Percentiles rank a stretch among this genome's conserved stretches.
Conservation (phyloP, 2,888 invertebrate species). For the Drosophila nigricruria region DNA sequence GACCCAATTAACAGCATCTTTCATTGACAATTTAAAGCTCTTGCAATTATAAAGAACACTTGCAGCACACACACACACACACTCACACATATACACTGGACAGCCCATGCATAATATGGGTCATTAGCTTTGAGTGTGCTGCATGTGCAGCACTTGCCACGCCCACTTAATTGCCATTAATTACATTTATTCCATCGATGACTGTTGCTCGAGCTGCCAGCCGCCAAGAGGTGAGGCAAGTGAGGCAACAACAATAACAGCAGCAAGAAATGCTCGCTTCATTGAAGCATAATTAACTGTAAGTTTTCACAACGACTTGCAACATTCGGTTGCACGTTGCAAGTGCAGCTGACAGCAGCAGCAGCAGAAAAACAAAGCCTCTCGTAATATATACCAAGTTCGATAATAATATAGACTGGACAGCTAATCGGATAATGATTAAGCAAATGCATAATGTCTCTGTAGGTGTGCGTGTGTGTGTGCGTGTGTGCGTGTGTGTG, state of each 20-base stretch:
- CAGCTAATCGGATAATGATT: constrained; percentile 71
- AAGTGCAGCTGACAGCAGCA: constrained; percentile 25
- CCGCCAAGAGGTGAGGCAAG: constrained; percentile 26
- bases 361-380: not conserved
- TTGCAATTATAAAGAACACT: constrained; percentile 53
- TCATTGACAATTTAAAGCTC: constrained; percentile 51
- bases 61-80: constrained; percentile 19
- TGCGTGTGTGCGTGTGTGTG: not conserved
- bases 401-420: constrained; percentile 33
- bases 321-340: constrained; percentile 25
- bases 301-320: constrained; percentile 46
- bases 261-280: constrained; percentile 13
- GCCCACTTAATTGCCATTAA: constrained; percentile 61
- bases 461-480: not conserved
- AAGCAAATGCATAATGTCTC: constrained; percentile 52
- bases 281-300: constrained; percentile 63
- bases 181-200: constrained; percentile 53
- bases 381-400: not conserved
- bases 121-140: constrained; percentile 60
- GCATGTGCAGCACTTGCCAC: constrained; percentile 36
- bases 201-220: constrained; percentile 14
- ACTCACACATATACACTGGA: not conserved
- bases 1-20: constrained; percentile 42
- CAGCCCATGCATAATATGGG: constrained; percentile 61
- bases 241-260: constrained; percentile 2